phyloP scores from a whole-genome alignment of 2,113 vertebrate species.

The Euleptes europaea region DNA sequence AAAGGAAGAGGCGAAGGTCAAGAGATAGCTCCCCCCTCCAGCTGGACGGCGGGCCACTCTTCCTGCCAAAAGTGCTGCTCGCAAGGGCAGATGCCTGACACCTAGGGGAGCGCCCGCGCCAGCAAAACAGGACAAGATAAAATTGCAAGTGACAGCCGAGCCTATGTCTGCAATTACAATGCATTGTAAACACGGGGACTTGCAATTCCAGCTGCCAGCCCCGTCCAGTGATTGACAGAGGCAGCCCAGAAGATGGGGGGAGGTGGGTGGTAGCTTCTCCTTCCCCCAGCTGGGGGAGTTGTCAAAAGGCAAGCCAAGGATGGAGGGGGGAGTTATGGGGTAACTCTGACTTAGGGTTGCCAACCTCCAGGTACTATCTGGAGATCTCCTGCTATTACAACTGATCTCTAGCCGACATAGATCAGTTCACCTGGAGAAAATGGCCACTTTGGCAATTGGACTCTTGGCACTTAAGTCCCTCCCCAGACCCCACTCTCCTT shows the following conservation, averaged over 20 bases:
- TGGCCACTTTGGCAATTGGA: too few species aligned
- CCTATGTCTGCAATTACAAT: slow-evolving; percentile 71
- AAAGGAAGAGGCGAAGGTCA: not conserved
- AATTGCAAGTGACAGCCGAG: slow-evolving; percentile 70
- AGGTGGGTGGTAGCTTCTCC: not conserved
- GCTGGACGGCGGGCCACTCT: slow-evolving; percentile 19
- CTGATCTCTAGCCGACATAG: too few species aligned
- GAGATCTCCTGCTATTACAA: too few species aligned
- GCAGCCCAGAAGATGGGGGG: not conserved
- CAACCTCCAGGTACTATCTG: too few species aligned
- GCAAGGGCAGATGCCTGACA: slow-evolving; percentile 60
- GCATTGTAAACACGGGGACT: slow-evolving; percentile 67
- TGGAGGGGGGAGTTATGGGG: too few species aligned
- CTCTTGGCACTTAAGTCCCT: too few species aligned
- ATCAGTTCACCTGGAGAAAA: too few species aligned
- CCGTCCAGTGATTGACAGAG: slow-evolving; percentile 46
- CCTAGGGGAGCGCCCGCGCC: slow-evolving; percentile 45
- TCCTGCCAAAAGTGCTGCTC: slow-evolving; percentile 29
- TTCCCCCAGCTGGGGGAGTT: not conserved
- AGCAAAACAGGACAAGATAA: slow-evolving; percentile 65
- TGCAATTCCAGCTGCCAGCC: slow-evolving; percentile 58
- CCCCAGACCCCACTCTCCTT: too few species aligned
- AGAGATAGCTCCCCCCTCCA: slow-evolving; percentile 13
- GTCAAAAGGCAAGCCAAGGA: not conserved
- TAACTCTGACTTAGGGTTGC: too few species aligned